phyloP scores from a whole-genome alignment of 2,888 invertebrate species.

The Zele albiditarsus region DNA sequence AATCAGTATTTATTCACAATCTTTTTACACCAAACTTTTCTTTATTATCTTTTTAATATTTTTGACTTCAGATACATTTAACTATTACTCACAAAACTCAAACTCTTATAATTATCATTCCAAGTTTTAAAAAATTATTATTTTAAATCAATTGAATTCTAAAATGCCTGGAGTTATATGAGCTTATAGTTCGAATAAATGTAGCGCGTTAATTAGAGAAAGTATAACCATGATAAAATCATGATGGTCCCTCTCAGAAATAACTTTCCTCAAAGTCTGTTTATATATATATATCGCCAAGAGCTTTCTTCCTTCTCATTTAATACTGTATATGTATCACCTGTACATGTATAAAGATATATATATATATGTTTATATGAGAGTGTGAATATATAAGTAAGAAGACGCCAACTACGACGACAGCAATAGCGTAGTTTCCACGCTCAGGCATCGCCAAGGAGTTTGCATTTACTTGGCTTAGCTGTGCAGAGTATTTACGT shows the following conservation, averaged over 20 bases:
- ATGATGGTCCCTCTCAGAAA: constrained; percentile 30
- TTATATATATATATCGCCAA: constrained; percentile 16
- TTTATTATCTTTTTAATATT: too few relatives aligned
- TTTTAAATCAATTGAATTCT: too few relatives aligned
- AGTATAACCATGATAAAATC: constrained; percentile 29
- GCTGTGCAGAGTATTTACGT: constrained; percentile 48
- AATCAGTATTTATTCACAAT: too few relatives aligned
- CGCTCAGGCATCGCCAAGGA: constrained; percentile 28
- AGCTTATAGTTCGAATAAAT: constrained; percentile 34
- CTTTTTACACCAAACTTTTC: too few relatives aligned
- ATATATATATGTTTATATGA: neutral
- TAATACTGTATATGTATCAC: neutral
- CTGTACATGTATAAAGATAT: neutral
- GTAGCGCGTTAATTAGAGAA: constrained; percentile 36
- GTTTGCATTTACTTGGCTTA: constrained; percentile 48
- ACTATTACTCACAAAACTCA: too few relatives aligned
- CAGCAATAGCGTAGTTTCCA: constrained; percentile 23
- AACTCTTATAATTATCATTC: too few relatives aligned
- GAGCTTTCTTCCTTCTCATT: constrained; percentile 14
- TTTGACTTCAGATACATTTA: too few relatives aligned
- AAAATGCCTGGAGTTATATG: neutral
- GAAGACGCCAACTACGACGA: constrained; percentile 25
- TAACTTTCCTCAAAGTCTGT: constrained; percentile 31
- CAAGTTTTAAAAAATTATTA: too few relatives aligned
- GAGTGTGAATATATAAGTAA: constrained; percentile 2